phyloP scores from a whole-genome alignment of 2,888 invertebrate genomes.

The Autographa pulchrina region DNA sequence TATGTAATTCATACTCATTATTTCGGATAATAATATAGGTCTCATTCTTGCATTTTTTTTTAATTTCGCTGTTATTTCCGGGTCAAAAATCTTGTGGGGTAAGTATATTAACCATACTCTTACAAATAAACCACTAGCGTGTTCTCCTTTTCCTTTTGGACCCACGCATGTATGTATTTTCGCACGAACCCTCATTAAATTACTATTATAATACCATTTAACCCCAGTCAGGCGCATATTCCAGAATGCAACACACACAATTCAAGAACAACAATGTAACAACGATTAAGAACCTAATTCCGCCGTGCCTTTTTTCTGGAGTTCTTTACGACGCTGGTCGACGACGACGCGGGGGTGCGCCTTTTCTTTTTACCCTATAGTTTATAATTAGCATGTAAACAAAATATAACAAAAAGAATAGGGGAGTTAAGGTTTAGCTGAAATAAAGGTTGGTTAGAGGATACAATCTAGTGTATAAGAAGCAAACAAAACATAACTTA shows the following conservation, averaged over 20 bases:
- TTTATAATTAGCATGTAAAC: slow-evolving; percentile 12
- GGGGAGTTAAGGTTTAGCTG: background rate
- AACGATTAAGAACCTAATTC: slow-evolving; percentile 66
- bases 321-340: slow-evolving; percentile 32
- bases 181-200: no score
- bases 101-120: no score
- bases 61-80: no score
- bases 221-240: background rate
- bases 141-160: no score
- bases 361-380: slow-evolving; percentile 62
- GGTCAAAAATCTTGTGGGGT: no score
- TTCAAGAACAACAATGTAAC: slow-evolving; percentile 24
- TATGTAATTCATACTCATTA: no score
- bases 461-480: background rate
- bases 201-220: background rate
- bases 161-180: no score
- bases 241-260: background rate
- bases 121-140: no score
- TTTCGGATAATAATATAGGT: no score
- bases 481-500: no score
- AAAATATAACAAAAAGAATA: background rate
- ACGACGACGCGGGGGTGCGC: slow-evolving; percentile 28
- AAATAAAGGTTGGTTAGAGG: background rate
- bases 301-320: slow-evolving; percentile 64
- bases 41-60: no score